phyloP scores from a whole-genome alignment of 2,113 vertebrate genomes.

The Sylvilagus bachmani region DNA sequence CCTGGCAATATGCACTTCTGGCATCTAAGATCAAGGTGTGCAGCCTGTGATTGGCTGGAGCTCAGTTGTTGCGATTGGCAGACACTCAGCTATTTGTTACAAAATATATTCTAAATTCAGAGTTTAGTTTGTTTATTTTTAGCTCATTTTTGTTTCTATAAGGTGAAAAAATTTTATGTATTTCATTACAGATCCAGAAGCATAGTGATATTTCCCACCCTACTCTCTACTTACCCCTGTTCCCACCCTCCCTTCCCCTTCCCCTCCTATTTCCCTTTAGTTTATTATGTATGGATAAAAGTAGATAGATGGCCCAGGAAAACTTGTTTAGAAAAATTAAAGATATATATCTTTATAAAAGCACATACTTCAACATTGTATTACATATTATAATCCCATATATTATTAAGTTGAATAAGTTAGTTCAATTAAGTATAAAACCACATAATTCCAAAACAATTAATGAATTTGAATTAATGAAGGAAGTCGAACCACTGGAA shows the following conservation, averaged over 20 bases:
- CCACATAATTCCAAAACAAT: slow-evolving; percentile 28
- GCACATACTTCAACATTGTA: neutral
- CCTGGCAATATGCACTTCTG: neutral
- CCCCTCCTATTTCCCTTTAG: neutral
- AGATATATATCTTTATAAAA: neutral
- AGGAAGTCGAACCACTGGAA: slow-evolving; percentile 47
- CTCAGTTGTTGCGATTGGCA: neutral
- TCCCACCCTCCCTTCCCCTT: no score
- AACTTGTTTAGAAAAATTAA: no score
- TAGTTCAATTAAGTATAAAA: slow-evolving; percentile 33
- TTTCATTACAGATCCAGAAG: no score
- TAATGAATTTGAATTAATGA: slow-evolving; percentile 58
- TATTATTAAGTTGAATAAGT: slow-evolving; percentile 3
- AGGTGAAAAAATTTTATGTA: no score
- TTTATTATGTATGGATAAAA: neutral
- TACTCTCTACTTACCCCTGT: no score
- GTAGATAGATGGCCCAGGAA: neutral
- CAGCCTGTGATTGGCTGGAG: neutral
- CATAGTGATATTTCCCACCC: no score
- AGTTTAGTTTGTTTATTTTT: neutral
- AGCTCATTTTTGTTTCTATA: no score
- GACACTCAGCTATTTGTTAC: neutral
- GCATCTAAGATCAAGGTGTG: neutral
- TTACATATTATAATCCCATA: neutral
- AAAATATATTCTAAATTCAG: neutral